Base-by-base conservation (phyloP, 2,113 vertebrate species). In the Silurus meridionalis region DNA sequence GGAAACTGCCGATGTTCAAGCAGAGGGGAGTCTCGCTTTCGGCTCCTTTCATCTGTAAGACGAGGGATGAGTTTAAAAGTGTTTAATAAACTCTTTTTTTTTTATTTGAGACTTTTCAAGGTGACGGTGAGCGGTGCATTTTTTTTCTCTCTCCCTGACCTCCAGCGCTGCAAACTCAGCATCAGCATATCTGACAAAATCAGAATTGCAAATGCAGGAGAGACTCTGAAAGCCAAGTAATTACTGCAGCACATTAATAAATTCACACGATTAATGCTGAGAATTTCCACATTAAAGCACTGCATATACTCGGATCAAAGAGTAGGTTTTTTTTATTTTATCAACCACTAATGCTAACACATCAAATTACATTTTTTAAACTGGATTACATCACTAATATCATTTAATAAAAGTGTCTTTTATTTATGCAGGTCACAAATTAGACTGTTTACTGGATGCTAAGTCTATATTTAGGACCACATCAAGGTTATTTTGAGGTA, bases 171-270 rank as follows among this genome's bases (percentile, higher is more conserved):
- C 53, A 57, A 83, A 57, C 53, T 69, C 82, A 57, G 64, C 64
- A 83, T 83, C 82, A 72, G 82, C 82, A 83, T n/a, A 71, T 83
- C 82, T 57, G 82, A 71, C 66, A 21, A 28, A 71, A 83, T 83
- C 82, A 83, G 82, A 83, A 83, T 83, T 83, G 82, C 82, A 83
- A 83, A 83, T 83, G 64, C 28, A 80, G 78, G 57, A 83, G 66
- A 83, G 66, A 57, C 82, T 83, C 52, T 83, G 82, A 83, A 71
- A 69, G 53, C 52, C 66, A 69, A 83, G 66, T 83, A 83, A 83
- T 72, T 83, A 83, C 52, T 71, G 82, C 82, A 72, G 66, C 82
- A 71, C 66, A 55, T 72, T 83, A 83, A 83, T 83, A 83, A 71
- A 83, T 83, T 83, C 82, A 71, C 64, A 57, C 21, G 52, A 71